Base-by-base conservation (phyloP, 2,888 invertebrate species). In the Aethes cnicana region DNA sequence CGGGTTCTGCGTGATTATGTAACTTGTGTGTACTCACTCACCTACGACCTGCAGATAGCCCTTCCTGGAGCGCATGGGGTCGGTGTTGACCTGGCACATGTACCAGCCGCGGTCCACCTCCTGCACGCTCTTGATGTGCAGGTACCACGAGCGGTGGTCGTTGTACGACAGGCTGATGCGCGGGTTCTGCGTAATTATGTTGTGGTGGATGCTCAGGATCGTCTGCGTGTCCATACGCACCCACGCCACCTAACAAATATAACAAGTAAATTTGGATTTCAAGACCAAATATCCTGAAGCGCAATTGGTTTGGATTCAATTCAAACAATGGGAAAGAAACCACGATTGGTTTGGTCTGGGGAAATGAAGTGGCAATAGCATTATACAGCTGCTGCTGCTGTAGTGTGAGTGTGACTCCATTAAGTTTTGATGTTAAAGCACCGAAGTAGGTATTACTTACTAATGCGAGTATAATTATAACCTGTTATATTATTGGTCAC, bases 61-160 rank as follows among this genome's bases (percentile, higher is more conserved):
- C 74, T 96, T 95, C 53, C 95, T 92, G 49, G 95, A 95, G 59
- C 96, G 91, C 97, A 97, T 97, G 12, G 97, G 97, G 83, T 97
- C 96, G 1, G 97, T 97, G 84, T 97, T 97, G 62, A 97, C 94
- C 84, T 97, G 96, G 76, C 96, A 96, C 96, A 96, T 96, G 72
- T 92, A 97, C 96, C 96, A 97, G 50, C 97, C 97, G 4, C 96
- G 92, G 84, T 97, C 97, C 26, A 93, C 92, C 80, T 97, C 96
- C 73, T 96, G 95, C 23, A 96, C 96, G 72, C 94, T 94, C 81
- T 94, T 95, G 79, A 97, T 95, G 80, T 96, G 97, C 55, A 97
- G 91, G 82, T 95, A 96, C 96, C 96, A 97, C 41, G 96, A 96
- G 52, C 96, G 93, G 78, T 96, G 96, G 84, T 97, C 96, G 82